Conservation (phyloP, 2,113 vertebrate genomes). For the Trogon melanurus region DNA sequence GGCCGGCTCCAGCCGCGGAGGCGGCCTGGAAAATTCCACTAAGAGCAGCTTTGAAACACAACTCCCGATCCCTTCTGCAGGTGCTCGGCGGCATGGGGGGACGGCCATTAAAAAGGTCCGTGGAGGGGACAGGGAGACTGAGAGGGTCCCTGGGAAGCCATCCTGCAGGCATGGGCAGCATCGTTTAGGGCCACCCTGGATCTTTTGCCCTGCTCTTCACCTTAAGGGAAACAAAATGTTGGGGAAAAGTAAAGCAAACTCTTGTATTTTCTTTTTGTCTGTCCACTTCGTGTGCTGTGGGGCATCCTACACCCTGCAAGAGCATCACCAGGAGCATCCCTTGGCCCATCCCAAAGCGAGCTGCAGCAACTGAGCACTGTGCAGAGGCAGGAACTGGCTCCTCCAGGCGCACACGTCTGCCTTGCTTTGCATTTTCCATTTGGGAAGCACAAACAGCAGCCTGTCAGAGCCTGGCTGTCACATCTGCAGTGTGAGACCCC, state of each 20-base stretch:
- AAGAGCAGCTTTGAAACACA: conserved; percentile 62
- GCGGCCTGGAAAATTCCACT: conserved; percentile 71
- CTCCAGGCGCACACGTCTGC: fast-evolving
- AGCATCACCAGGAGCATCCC: not conserved
- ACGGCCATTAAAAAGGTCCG: not conserved
- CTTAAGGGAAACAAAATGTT: not conserved
- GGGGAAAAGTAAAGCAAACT: not conserved
- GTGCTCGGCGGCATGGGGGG: not conserved
- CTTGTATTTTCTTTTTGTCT: not conserved
- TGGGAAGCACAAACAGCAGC: not conserved
- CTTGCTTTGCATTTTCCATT: not conserved
- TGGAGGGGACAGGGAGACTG: not conserved
- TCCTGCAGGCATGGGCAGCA: not conserved
- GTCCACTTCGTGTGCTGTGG: not conserved
- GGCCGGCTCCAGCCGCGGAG: conserved; percentile 45
- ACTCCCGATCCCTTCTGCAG: conserved; percentile 59
- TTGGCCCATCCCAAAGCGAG: not conserved
- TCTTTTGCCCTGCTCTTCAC: not conserved
- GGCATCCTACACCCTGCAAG: not conserved
- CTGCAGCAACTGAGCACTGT: fast-evolving
- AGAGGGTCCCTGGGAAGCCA: not conserved
- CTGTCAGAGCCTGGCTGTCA: not conserved
- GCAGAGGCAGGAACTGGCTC: not conserved
- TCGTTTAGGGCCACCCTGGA: fast-evolving
- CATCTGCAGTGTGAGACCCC: not conserved